Conservation (phyloP, 2,888 invertebrate species). For the Drosophila neonasuta region DNA sequence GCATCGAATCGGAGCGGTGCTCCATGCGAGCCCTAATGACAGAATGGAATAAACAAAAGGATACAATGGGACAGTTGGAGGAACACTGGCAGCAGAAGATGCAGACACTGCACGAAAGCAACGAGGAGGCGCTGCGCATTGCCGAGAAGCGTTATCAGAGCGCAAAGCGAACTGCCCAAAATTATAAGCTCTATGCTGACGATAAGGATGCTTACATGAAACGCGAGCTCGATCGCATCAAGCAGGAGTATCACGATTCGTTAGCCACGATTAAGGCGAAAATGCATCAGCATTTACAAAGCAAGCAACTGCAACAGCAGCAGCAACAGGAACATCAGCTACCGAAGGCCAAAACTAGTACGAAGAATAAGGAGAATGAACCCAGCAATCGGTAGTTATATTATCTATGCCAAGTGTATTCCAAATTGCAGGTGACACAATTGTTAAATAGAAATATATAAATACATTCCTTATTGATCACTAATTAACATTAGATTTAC, state of each 20-base stretch:
- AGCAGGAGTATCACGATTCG: constrained; percentile 84
- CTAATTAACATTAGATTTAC: neutral
- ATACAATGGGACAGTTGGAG: constrained; percentile 83
- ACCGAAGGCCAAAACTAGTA: constrained; percentile 6
- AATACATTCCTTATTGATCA: constrained; percentile 1
- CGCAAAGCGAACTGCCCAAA: constrained; percentile 85
- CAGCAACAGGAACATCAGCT: constrained; percentile 34
- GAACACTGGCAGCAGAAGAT: constrained; percentile 83
- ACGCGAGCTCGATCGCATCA: constrained; percentile 86
- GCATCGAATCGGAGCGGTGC: constrained; percentile 83
- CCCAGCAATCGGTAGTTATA: constrained; percentile 47
- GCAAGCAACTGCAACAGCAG: constrained; percentile 45
- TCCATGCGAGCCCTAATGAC: constrained; percentile 82
- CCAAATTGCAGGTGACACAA: constrained; percentile 3
- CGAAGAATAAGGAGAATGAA: constrained; percentile 58
- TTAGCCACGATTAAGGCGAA: constrained; percentile 74
- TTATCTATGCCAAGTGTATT: constrained; percentile 4
- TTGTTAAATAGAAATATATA: constrained; percentile 22
- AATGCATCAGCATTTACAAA: constrained; percentile 73
- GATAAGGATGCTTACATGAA: constrained; percentile 86
- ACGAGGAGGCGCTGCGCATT: constrained; percentile 83
- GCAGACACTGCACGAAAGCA: constrained; percentile 82
- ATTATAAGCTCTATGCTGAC: constrained; percentile 86
- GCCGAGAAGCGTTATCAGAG: constrained; percentile 85
- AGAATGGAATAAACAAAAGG: constrained; percentile 83